Evolutionary conservation across 2,888 invertebrate species (phyloP), one percentile per base, ranked within the genome.

Genomic region (Yponomeuta evonymella): DNA sequence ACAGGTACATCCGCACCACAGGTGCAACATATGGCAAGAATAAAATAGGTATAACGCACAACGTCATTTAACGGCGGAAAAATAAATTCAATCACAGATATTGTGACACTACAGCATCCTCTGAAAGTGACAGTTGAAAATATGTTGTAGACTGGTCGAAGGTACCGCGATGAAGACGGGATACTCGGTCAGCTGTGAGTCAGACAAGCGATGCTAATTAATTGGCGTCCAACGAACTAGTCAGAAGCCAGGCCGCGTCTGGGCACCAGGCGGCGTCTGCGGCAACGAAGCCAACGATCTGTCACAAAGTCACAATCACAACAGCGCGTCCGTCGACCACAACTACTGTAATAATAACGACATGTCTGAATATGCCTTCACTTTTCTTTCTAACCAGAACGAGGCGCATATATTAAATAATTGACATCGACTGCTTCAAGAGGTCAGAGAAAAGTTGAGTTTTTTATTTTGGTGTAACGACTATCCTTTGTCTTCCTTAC

Each of bases 151-250:
- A 43, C 43, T 43, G 12, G 12, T 58, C 4, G 2, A 58, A 15
- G 1, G 43, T 58, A 58, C 15, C 12, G 15, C 15, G 15, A 15
- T 0, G 15, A 58, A 12, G 5, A 5, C 51, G 51, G 51, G 12
- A 58, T 15, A 12, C 15, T 58, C 51, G 15, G 15, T 15, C 12
- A 58, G 70, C 65, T 70, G 70, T 70, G 75, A 76, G 76, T 58
- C 76, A 74, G 76, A 79, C 78, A 75, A 76, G 77, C 78, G 71
- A 76, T 79, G 75, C 76, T 81, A 81, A 85, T 84, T 84, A 82
- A 83, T 81, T 77, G 79, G 78, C 78, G 77, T 77, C 77, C 75
- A 72, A 66, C 72, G 71, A 48, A n/a, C 67, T 67, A 43, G 67
- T 43, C 67, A 67, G 2, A 15, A 48, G 48, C 48, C 15, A 15